A percentile compares a stretch with the other conserved stretches of the same genome.
Conservation (phyloP, 2,797 vertebrate genomes). For the Tinamus major region DNA sequence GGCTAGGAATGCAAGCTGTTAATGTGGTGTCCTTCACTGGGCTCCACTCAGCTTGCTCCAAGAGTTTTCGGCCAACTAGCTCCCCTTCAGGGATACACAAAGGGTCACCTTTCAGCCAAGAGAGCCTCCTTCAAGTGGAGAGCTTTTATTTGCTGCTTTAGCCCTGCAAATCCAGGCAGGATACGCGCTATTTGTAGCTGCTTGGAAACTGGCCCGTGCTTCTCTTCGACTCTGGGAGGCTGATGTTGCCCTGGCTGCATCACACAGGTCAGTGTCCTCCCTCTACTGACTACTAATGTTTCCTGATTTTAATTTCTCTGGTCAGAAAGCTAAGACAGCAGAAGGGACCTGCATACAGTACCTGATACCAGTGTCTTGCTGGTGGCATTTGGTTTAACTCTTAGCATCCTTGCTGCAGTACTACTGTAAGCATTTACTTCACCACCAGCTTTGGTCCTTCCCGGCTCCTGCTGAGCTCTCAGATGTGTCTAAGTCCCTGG, state of each 20-base stretch:
- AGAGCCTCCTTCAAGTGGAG: not conserved
- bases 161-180: not conserved
- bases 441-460: not conserved
- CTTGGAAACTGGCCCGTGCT: accelerated
- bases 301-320: accelerated
- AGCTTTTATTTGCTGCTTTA: not conserved
- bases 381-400: not conserved
- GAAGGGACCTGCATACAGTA: not conserved
- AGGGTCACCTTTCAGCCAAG: not conserved
- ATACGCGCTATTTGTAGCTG: not conserved
- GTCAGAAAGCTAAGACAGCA: not conserved
- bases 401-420: not conserved
- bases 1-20: slow-evolving; percentile 23
- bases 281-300: not conserved
- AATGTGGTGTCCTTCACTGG: not conserved
- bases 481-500: not conserved
- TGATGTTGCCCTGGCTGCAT: not conserved
- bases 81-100: not conserved
- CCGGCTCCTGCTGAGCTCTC: not conserved
- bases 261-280: not conserved
- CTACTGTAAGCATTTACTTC: not conserved
- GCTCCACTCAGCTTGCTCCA: not conserved
- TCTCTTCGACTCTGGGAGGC: not conserved
- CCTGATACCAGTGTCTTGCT: not conserved
- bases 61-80: not conserved